phyloP scores from a whole-genome alignment of 2,797 vertebrate species.

The Anguilla obscura region DNA sequence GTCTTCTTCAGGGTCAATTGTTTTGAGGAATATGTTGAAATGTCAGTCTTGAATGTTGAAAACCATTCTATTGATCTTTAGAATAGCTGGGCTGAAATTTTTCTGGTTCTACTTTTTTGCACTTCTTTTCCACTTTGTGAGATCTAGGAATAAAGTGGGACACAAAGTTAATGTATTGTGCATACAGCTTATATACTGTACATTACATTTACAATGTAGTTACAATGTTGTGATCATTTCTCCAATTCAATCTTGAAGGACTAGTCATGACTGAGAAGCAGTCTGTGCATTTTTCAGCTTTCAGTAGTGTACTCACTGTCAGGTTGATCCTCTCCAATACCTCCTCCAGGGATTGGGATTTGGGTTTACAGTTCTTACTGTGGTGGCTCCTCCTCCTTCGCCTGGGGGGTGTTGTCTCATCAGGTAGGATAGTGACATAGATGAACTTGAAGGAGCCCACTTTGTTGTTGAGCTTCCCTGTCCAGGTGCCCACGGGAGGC shows the following conservation, averaged over 20 bases:
- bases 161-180: neutral
- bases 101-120: neutral
- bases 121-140: neutral
- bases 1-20: neutral
- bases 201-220: neutral
- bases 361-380: constrained; percentile 66
- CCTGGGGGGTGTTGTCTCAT: constrained; percentile 73
- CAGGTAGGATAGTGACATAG: constrained; percentile 88
- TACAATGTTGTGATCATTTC: neutral
- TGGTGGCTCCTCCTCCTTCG: constrained; percentile 64
- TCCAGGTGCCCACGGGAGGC: constrained; percentile 91
- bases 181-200: neutral
- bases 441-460: constrained; percentile 98
- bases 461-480: constrained; percentile 89
- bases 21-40: neutral
- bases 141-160: neutral
- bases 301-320: constrained; percentile 65
- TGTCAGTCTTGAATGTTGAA: neutral
- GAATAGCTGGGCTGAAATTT: neutral
- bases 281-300: neutral
- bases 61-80: neutral
- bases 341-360: constrained; percentile 88
- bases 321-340: constrained; percentile 89
- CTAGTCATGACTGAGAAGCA: neutral
- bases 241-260: neutral